Base-by-base conservation (phyloP, 1,140 invertebrate genomes). In the Drosophila sturtevanti region DNA sequence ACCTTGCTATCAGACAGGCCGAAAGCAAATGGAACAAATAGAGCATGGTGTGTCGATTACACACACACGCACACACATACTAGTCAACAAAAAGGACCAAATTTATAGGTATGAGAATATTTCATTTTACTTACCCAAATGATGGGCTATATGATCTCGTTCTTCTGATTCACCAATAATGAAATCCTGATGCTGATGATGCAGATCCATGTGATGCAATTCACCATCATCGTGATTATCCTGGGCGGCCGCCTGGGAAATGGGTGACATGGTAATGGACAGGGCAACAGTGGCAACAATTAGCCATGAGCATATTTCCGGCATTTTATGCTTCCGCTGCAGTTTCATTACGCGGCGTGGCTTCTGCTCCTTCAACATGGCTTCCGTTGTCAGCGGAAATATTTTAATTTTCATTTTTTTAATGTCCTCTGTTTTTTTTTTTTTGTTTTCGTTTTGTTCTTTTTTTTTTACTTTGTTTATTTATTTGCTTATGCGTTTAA, bases 241-340 rank as follows among this genome's bases (percentile, higher is more conserved):
- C 63, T 82, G 73, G 37, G 79, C 82, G 34, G 67, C 62, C 22
- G 52, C 66, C 24, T 35, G 11, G 21, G 67, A 11, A 9, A 71
- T 63, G 38, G 68, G 48, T 11, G 75, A 76, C n/a, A 63, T 64
- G 34, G 67, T 68, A 18, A 82, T 67, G 59, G 56, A 63, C 22
- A 61, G 7, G 48, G 75, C 55, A 54, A 72, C 80, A 72, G 84
- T 71, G 77, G 73, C 89, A 73, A 79, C 89, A 91, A 91, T 91
- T 91, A 91, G 89, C 81, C 80, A 86, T 74, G 85, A 84, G 77
- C 81, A 90, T 90, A 91, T 87, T 91, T 91, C 89, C 89, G 90
- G 81, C 86, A 87, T 74, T 90, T 89, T 75, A 75, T 81, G 79
- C 76, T 87, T 89, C 79, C 89, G 89, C 63, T 87, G 86, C 79